Conservation (phyloP, 2,113 vertebrate genomes). For the Aegithalos caudatus region DNA sequence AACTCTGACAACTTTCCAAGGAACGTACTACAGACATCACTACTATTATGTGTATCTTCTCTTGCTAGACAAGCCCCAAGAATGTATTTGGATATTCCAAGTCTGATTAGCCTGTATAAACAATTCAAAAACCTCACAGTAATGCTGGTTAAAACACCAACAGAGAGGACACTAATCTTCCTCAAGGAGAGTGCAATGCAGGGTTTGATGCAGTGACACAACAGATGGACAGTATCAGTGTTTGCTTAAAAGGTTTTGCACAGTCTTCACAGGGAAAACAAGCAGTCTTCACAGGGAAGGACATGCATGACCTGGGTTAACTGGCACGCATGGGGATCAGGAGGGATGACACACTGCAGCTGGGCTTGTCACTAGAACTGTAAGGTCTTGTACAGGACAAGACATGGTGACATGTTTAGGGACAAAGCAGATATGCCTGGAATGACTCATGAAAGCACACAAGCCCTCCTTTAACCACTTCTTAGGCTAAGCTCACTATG, state of each 20-base stretch:
- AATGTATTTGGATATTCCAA: not conserved
- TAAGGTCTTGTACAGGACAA: not conserved
- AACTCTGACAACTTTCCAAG: not conserved
- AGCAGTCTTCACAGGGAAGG: not conserved
- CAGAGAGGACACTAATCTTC: not conserved
- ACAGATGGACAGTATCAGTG: not conserved
- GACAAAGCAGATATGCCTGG: not conserved
- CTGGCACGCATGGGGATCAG: not conserved
- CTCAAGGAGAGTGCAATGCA: not conserved
- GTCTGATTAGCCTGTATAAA: not conserved
- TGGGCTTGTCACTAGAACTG: not conserved
- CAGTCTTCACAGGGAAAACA: too few species aligned
- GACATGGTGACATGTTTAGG: rapidly evolving
- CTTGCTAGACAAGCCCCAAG: not conserved
- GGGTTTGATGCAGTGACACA: not conserved
- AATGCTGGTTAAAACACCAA: not conserved
- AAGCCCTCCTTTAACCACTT: not conserved
- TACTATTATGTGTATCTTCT: rapidly evolving
- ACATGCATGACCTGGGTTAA: not conserved
- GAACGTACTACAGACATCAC: not conserved
- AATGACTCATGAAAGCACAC: not conserved
- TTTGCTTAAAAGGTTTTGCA: not conserved
- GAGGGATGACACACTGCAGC: not conserved
- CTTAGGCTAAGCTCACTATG: not conserved
- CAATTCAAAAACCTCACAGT: not conserved